A percentile compares a stretch with the other conserved stretches of the same genome.
phyloP scores from a whole-genome alignment of 2,797 vertebrate species.

The Nyctalus aviator region DNA sequence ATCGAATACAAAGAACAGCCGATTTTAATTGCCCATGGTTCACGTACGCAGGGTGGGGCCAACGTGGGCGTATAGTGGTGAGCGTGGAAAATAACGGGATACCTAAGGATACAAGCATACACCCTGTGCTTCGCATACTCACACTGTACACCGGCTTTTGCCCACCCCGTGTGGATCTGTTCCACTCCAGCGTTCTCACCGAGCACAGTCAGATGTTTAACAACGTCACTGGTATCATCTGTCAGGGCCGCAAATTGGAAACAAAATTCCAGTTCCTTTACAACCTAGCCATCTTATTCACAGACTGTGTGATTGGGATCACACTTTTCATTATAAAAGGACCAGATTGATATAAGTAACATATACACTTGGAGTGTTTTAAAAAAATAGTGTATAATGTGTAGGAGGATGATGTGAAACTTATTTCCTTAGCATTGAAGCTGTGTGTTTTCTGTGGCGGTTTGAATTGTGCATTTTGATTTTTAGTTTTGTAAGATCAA shows the following conservation, averaged over 20 bases:
- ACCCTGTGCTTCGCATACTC: neutral
- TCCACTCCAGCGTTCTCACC: neutral
- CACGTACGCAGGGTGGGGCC: neutral
- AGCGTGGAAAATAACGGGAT: fast-evolving
- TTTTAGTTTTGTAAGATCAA: neutral
- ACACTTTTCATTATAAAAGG: neutral
- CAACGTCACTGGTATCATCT: neutral
- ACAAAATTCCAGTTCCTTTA: neutral
- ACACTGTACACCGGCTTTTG: neutral
- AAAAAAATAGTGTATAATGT: neutral
- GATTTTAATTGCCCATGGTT: neutral
- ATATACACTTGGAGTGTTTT: neutral
- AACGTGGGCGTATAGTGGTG: neutral
- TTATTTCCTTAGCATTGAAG: neutral
- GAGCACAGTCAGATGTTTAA: neutral
- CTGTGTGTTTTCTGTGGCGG: neutral
- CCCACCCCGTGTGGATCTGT: neutral
- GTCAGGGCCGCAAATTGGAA: neutral
- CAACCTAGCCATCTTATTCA: neutral
- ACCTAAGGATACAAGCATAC: too few species aligned
- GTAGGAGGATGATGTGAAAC: neutral
- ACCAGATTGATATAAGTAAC: neutral
- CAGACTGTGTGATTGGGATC: neutral
- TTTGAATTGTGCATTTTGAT: neutral
- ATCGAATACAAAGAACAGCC: neutral